Evolutionary conservation across 2,888 invertebrate genomes (phyloP).

Genomic region (Tanaodytes sp.): DNA sequence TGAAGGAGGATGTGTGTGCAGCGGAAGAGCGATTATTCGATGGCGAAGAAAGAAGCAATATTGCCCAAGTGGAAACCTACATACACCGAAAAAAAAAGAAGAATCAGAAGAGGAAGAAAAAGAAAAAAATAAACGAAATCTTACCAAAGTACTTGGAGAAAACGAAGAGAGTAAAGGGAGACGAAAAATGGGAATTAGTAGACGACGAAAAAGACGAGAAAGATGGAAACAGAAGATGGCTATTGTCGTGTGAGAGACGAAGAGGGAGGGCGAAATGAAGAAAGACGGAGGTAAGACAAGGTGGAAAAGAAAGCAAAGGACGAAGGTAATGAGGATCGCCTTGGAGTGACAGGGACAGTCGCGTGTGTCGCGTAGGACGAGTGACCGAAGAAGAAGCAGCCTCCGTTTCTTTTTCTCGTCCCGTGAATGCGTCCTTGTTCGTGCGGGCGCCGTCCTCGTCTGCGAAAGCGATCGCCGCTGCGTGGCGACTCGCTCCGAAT

Average conservation of each 20-base stretch:
- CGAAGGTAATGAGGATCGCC: too few relatives aligned
- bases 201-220: too few relatives aligned
- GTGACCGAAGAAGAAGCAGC: constrained; percentile 41
- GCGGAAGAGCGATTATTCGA: constrained; percentile 45
- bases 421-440: constrained; percentile 39
- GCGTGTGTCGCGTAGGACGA: constrained; percentile 57
- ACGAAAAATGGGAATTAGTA: too few relatives aligned
- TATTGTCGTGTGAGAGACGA: too few relatives aligned
- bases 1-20: constrained; percentile 45
- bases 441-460: constrained; percentile 10
- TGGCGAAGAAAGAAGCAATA: constrained; percentile 16
- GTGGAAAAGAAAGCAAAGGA: too few relatives aligned
- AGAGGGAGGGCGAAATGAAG: too few relatives aligned
- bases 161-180: too few relatives aligned
- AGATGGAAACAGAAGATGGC: too few relatives aligned
- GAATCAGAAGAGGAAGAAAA: constrained; percentile 2
- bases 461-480: constrained; percentile 47
- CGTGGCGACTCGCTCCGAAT: constrained; percentile 37
- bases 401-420: constrained; percentile 46
- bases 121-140: too few relatives aligned
- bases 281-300: too few relatives aligned
- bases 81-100: too few relatives aligned
- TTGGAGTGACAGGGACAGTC: constrained; percentile 6
- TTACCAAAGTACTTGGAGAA: too few relatives aligned
- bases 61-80: neutral